These are phyloP conservation scores for Zelostemma sp. DNA, from an alignment of 1,140 invertebrate genomes.

Conservation along the genomic window DNA sequence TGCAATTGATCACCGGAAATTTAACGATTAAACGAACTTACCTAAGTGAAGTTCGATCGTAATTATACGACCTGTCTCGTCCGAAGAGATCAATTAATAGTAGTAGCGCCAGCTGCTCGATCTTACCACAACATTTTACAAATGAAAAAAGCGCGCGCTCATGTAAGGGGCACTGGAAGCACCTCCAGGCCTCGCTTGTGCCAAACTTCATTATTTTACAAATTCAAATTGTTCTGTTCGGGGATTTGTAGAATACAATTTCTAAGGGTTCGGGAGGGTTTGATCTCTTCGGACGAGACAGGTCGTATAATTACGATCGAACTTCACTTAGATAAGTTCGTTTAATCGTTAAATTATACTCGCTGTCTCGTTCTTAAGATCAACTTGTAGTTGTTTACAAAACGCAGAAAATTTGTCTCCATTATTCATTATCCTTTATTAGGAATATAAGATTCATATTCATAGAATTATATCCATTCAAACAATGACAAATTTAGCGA, in stretches of 20 bases:
- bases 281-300: conserved; percentile 10
- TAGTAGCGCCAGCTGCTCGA: too few species aligned
- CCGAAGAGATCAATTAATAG: conserved; percentile 3
- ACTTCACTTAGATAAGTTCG: conserved; percentile 8
- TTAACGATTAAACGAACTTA: conserved; percentile 7
- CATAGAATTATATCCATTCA: conserved; percentile 3
- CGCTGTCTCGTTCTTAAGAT: background rate
- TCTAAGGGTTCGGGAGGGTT: background rate
- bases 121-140: too few species aligned
- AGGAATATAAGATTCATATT: too few species aligned
- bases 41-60: conserved; percentile 10
- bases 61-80: background rate
- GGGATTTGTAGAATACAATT: too few species aligned
- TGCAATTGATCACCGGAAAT: too few species aligned
- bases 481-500: conserved; percentile 1
- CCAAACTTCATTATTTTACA: too few species aligned
- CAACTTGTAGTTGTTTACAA: conserved; percentile 13
- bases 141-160: too few species aligned
- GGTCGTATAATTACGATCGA: conserved; percentile 3
- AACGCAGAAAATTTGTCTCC: background rate
- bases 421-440: conserved; percentile 1
- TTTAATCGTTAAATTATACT: conserved; percentile 11
- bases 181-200: background rate
- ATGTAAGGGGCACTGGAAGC: too few species aligned
- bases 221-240: too few species aligned